Evolutionary conservation across 1,140 invertebrate species (phyloP), one percentile per base, ranked within the genome.

Genomic region (Sycobia sp.): DNA sequence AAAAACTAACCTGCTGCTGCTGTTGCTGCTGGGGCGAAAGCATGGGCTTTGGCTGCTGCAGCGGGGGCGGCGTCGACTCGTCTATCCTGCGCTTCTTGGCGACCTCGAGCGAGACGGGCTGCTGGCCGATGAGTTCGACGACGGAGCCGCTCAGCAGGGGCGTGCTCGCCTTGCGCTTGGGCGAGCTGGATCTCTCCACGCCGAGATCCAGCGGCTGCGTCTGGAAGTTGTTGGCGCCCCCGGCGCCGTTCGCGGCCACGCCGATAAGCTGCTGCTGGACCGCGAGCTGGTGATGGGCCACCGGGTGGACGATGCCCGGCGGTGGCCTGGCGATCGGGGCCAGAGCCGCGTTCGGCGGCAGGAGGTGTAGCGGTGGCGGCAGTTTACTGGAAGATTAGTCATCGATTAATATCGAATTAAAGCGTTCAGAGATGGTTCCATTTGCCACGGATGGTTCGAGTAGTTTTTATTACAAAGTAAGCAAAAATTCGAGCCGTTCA

Each of bases 121-220:
- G 79, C 3, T 78, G 79, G 73, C 71, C 36, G 76, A 70, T 29
- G 39, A n/a, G 67, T 67, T 11, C 25, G 14, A 25, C 11, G 10
- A 13, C 16, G 7, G 14, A 20, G 7, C 36, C 49, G 22, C 20
- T 38, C 39, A 32, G 34, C 10, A 75, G 67, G 0, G 79, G 74
- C 1, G 83, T 82, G 1, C 75, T 73, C 0, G 79, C 77, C 75
- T 87, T 88, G 20, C 86, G 73, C 67, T 88, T 88, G 0, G 86
- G 86, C 20, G 85, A 86, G 7, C 75, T 71, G 4, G 81, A 79
- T 38, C 77, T 74, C 41, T 86, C 83, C 0, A 90, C 84, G 14
- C 89, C 89, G 13, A 91, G 83, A 75, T 91, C 89, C 10, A 91
- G 79, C 2, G 90, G 90, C 72, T 91, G 90, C 22, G 88, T 90